These are phyloP conservation scores for Charanyca ferruginea DNA, from an alignment of 2,888 invertebrate genomes.

Conservation along the genomic window DNA sequence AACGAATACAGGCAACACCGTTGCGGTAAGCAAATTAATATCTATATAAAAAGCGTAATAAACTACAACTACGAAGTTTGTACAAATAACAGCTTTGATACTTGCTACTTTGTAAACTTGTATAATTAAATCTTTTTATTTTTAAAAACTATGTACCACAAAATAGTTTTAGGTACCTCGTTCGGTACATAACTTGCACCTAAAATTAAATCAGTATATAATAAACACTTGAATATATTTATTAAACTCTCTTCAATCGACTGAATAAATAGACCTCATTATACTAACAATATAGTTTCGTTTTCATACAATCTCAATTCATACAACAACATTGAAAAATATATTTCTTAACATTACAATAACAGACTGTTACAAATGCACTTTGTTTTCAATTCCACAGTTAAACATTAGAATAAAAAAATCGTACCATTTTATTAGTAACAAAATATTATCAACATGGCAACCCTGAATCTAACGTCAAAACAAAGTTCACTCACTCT, in stretches of 20 bases:
- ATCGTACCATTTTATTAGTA: slow-evolving; percentile 64
- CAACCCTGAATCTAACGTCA: slow-evolving; percentile 76
- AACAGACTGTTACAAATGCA: slow-evolving; percentile 84
- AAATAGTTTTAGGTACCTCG: slow-evolving; percentile 62
- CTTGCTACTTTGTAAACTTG: slow-evolving; percentile 64
- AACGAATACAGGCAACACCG: slow-evolving; percentile 53
- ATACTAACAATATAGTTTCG: slow-evolving; percentile 60
- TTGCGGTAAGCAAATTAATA: slow-evolving; percentile 53
- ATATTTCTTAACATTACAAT: slow-evolving; percentile 73
- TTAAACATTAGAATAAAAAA: slow-evolving; percentile 67
- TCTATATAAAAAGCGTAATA: slow-evolving; percentile 70
- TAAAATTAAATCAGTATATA: slow-evolving; percentile 68
- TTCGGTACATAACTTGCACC: slow-evolving; percentile 43
- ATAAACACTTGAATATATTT: slow-evolving; percentile 63
- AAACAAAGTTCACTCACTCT: slow-evolving; percentile 67
- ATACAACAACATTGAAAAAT: slow-evolving; percentile 77
- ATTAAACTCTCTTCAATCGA: slow-evolving; percentile 68
- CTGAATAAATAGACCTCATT: slow-evolving; percentile 76
- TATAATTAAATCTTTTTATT: slow-evolving; percentile 58
- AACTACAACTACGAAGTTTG: slow-evolving; percentile 65
- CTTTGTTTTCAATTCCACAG: slow-evolving; percentile 80
- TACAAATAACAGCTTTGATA: slow-evolving; percentile 64
- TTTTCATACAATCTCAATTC: slow-evolving; percentile 60
- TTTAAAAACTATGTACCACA: slow-evolving; percentile 46
- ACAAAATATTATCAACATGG: slow-evolving; percentile 80